Conservation (phyloP, 92 coral and sea anemone species). For the Desmophyllum pertusum region DNA sequence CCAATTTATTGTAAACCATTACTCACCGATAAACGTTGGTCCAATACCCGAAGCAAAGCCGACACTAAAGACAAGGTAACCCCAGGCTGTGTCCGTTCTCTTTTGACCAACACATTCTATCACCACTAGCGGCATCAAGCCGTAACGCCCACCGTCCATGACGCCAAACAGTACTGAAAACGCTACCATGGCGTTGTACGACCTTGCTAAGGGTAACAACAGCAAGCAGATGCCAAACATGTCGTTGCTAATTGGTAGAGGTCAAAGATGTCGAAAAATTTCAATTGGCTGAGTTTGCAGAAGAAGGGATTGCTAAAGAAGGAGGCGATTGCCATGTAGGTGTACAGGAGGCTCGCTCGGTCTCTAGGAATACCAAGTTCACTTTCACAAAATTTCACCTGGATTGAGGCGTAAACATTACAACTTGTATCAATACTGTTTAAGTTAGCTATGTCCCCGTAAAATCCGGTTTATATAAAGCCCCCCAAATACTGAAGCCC, state of each 20-base stretch:
- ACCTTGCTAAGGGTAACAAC: constrained; percentile 25
- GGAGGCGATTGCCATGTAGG: constrained; percentile 23
- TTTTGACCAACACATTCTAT: constrained; percentile 44
- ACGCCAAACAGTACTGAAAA: constrained; percentile 14
- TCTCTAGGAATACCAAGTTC: too few relatives aligned
- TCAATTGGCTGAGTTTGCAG: constrained; percentile 27
- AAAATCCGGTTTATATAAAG: too few relatives aligned
- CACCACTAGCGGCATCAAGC: constrained; percentile 30
- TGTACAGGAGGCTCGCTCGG: constrained; percentile 17
- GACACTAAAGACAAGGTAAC: constrained; percentile 11
- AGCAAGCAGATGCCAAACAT: constrained; percentile 24
- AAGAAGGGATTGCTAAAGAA: constrained; percentile 21
- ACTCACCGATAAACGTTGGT: constrained; percentile 44
- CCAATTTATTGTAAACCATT: background rate
- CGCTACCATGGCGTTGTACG: constrained; percentile 23
- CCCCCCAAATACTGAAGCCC: too few relatives aligned
- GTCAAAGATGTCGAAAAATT: constrained; percentile 16
- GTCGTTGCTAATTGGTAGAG: constrained; percentile 32
- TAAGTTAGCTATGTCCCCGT: too few relatives aligned
- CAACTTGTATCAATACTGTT: too few relatives aligned
- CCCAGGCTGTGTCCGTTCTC: constrained; percentile 37
- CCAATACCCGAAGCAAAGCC: constrained; percentile 26
- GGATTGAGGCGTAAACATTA: too few relatives aligned
- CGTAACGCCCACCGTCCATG: constrained; percentile 24
- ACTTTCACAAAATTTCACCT: too few relatives aligned